A percentile compares a stretch with the other conserved stretches of the same genome.
Evolutionary conservation across 2,797 vertebrate species (phyloP).

Genomic region (Taeniopygia guttata): DNA sequence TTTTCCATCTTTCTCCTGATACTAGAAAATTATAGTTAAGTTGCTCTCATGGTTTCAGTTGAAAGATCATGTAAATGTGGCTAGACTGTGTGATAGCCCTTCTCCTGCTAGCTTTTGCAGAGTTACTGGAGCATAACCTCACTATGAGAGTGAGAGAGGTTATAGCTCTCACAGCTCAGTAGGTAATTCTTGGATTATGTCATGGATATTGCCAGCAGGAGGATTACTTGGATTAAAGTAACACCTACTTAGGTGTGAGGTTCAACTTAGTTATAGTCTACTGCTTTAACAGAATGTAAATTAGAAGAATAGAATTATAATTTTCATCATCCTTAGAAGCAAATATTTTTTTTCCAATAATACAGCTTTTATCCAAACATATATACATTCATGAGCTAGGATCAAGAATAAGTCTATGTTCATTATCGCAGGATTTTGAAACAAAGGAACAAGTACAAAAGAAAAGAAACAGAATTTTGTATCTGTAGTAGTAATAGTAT

Average conservation of each 20-base stretch:
- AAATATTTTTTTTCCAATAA: not conserved
- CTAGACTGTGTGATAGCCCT: not conserved
- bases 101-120: not conserved
- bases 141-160: not conserved
- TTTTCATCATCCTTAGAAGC: not conserved
- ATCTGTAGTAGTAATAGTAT: not conserved
- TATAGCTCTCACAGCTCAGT: constrained; percentile 33
- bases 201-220: constrained; percentile 25
- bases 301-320: not conserved
- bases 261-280: not conserved
- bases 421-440: not conserved
- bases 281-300: constrained; percentile 13
- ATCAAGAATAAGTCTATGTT: not conserved
- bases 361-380: not conserved
- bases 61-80: constrained; percentile 41
- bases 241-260: no score
- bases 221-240: constrained; percentile 24
- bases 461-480: not conserved
- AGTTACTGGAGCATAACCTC: constrained; percentile 1
- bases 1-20: not conserved
- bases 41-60: constrained; percentile 4
- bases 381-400: not conserved
- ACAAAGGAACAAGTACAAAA: not conserved
- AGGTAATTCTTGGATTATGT: constrained; percentile 51
- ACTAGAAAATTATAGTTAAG: not conserved